A percentile compares a stretch with the other conserved stretches of the same genome.
These are phyloP conservation scores for Ctenomys sociabilis DNA, from an alignment of 2,113 vertebrate species.

Conservation along the genomic window DNA sequence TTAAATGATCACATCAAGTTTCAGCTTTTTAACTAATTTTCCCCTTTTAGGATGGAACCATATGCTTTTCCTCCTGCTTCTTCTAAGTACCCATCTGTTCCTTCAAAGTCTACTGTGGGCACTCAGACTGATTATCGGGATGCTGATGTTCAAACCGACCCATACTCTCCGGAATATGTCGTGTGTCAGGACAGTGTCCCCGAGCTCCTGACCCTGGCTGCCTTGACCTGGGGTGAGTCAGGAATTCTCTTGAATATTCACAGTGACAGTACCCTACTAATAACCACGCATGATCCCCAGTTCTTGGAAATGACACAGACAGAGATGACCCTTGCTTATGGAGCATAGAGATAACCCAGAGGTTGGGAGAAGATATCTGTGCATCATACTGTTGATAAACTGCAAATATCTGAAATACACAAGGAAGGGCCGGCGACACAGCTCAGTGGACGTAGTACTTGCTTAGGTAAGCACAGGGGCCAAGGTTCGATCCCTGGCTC, in stretches of 20 bases:
- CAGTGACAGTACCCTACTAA: background rate
- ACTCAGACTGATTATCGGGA: constrained; percentile 97
- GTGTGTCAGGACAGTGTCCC: constrained; percentile 87
- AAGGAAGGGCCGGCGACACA: background rate
- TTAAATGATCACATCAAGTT: constrained; percentile 29
- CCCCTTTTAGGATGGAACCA: constrained; percentile 74
- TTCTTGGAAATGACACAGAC: background rate
- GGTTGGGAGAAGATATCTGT: background rate
- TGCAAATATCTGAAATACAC: background rate
- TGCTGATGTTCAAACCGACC: constrained; percentile 95
- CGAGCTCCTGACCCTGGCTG: constrained; percentile 92
- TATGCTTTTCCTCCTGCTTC: background rate
- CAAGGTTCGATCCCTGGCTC: no score
- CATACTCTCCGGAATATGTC: constrained; percentile 92
- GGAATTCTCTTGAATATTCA: constrained; percentile 42
- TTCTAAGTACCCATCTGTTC: background rate
- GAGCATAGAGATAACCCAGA: background rate
- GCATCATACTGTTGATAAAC: background rate
- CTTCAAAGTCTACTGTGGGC: constrained; percentile 85
- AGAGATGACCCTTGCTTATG: background rate
- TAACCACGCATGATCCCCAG: background rate
- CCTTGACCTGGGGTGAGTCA: constrained; percentile 92
- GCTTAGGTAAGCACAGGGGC: no score
- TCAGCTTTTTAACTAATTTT: constrained; percentile 60
- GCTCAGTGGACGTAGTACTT: no score